Evolutionary conservation across 2,888 invertebrate species (phyloP), one percentile per base, ranked within the genome.

Genomic region (Odontomyia ornata): DNA sequence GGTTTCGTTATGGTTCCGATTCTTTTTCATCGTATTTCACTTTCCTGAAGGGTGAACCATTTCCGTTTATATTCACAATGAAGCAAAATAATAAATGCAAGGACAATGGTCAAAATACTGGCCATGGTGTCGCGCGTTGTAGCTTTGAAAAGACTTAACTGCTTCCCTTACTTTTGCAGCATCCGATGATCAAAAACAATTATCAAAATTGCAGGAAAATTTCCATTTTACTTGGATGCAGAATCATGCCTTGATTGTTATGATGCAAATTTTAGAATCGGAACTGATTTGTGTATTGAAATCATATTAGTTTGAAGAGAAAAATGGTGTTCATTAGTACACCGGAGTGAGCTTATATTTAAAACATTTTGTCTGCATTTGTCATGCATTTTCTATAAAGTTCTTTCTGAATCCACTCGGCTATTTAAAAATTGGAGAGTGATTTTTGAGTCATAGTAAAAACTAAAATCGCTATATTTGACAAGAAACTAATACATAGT

Each of bases 151-250:
- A 18, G 46, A 75, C 23, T 13, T 36, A 64, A 64, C 75, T 9
- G 9, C 9, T 5, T 9, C 9, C 69, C 64, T 77, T 56, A 60
- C 15, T 52, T 23, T 52, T 75, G 75, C 46, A 75, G 46, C 52
- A 27, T 64, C 27, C 56, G 28, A 57, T 75, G 75, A 57, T 25
- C 69, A 36, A 75, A 77, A 72, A 78, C 77, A 78, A 78, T 78
- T 78, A 78, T 78, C 77, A 71, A 78, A 78, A 78, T 78, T 78
- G 76, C 78, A 77, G 77, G 77, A 76, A 77, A 78, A 78, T 78
- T 78, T 78, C 62, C 77, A 78, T 78, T 78, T 78, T 77, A 69
- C 62, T 75, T 62, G 69, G 77, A 78, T 76, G 75, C 76, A 77
- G 69, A 77, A 71, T 78, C 75, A 75, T 76, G 47, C 69, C 77